Base-by-base conservation (phyloP, 1,140 invertebrate species). In the Solenopsis fugax region DNA sequence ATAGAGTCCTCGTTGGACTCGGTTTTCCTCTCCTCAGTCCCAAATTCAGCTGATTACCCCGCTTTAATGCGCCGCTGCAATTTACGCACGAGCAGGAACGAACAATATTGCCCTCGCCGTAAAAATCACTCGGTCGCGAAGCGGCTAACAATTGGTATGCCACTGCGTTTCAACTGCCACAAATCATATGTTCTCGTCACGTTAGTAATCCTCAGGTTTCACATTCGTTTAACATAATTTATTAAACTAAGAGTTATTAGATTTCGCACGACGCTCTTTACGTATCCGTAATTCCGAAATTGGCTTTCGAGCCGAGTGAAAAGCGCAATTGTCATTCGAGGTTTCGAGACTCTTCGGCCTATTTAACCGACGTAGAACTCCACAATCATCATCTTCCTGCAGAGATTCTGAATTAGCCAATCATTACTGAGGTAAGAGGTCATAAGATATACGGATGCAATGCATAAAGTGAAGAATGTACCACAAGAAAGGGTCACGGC, bases 1-100 rank as follows among this genome's bases (percentile, higher is more conserved):
- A 37, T 37, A 24, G 41, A 72, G 80, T 75, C 41, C 54, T 75
- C 69, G 80, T 84, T 75, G 80, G 24, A 77, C 72, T 85, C 50
- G 60, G 72, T 85, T 85, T 78, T 56, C 82, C 72, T 85, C 82
- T 85, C 48, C 62, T 84, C 75, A 75, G 52, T 84, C 45, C 69
- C 60, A 45, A 54, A 84, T 84, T 60, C 41, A 75, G 54, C 37
- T 75, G 52, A 84, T 75, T 84, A 75, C 69, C 24, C 52, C 41
- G 80, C 29, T 82, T 82, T 73, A 72, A n/a, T 62, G 12, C 58
- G 29, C 21, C 67, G 34, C 24, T 29, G 37, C 45, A 58, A 82
- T 73, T 82, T 56, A 56, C 21, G 78, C 52, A 45, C 48, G 34
- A 29, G 6, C 18, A 48, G n/a, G 48, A 69, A 69, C 58, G 29